A percentile compares a stretch with the other conserved stretches of the same genome.
These are phyloP conservation scores for Xenopus borealis DNA, from an alignment of 2,113 vertebrate species.

Conservation along the genomic window DNA sequence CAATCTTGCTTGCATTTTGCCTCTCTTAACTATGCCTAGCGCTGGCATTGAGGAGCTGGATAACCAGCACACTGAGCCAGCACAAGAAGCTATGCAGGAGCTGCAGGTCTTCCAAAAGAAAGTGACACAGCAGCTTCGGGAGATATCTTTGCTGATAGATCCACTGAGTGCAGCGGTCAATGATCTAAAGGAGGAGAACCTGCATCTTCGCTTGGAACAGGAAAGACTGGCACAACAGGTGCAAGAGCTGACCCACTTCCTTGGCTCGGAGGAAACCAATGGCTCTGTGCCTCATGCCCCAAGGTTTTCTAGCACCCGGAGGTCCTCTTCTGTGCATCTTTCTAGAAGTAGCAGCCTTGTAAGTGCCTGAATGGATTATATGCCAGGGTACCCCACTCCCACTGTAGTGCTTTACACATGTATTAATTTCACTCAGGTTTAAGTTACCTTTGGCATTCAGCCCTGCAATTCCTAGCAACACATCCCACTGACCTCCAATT, in stretches of 20 bases:
- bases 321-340: slow-evolving; percentile 62
- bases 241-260: slow-evolving; percentile 62
- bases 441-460: too few relatives aligned
- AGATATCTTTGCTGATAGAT: slow-evolving; percentile 51
- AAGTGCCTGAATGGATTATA: slow-evolving; percentile 51
- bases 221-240: slow-evolving; percentile 67
- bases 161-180: slow-evolving; percentile 62
- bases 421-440: too few relatives aligned
- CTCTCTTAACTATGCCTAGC: slow-evolving; percentile 70
- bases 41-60: slow-evolving; percentile 62
- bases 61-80: slow-evolving; percentile 46
- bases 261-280: slow-evolving; percentile 50
- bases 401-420: too few relatives aligned
- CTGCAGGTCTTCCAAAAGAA: slow-evolving; percentile 67
- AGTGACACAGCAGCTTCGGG: slow-evolving; percentile 67
- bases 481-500: too few relatives aligned
- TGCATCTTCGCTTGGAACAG: slow-evolving; percentile 72
- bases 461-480: too few relatives aligned
- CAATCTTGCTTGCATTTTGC: neutral
- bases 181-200: slow-evolving; percentile 74
- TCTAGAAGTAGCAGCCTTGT: slow-evolving; percentile 66
- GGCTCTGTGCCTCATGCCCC: slow-evolving; percentile 67
- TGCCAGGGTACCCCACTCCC: neutral
- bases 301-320: slow-evolving; percentile 68
- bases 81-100: slow-evolving; percentile 72